These are phyloP conservation scores for Phoxinus dragarum DNA, from an alignment of 2,797 vertebrate species.

Conservation along the genomic window DNA sequence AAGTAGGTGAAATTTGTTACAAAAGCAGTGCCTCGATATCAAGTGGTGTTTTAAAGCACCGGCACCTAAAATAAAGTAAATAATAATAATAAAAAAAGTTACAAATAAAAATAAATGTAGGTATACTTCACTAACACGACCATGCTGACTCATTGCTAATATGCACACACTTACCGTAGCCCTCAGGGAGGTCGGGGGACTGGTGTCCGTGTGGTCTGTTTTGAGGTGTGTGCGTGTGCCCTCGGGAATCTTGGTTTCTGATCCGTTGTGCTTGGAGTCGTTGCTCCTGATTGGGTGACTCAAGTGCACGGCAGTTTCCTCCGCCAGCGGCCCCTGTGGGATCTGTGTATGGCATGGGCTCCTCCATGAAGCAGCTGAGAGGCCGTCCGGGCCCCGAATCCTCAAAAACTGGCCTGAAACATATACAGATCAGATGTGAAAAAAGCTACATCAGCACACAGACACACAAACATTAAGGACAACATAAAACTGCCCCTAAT, in stretches of 20 bases:
- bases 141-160: background rate
- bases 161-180: conserved; percentile 78
- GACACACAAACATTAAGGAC: background rate
- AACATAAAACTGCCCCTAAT: background rate
- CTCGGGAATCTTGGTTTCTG: conserved; percentile 87
- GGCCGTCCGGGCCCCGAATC: conserved; percentile 86
- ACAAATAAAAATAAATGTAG: too few species aligned
- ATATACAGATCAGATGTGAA: background rate
- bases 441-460: background rate
- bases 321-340: conserved; percentile 90
- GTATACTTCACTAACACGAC: background rate
- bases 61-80: background rate
- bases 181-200: conserved; percentile 93
- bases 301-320: conserved; percentile 86
- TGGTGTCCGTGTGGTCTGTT: conserved; percentile 94
- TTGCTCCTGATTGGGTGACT: conserved; percentile 91
- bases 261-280: conserved; percentile 89
- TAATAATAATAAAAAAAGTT: too few species aligned
- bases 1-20: background rate
- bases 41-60: background rate
- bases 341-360: conserved; percentile 92
- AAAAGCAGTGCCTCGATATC: background rate
- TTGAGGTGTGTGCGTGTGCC: conserved; percentile 90
- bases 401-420: conserved; percentile 85
- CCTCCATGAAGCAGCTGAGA: conserved; percentile 92